Conservation (phyloP, 2,797 vertebrate genomes). For the Odontamblyopus lacepedii region DNA sequence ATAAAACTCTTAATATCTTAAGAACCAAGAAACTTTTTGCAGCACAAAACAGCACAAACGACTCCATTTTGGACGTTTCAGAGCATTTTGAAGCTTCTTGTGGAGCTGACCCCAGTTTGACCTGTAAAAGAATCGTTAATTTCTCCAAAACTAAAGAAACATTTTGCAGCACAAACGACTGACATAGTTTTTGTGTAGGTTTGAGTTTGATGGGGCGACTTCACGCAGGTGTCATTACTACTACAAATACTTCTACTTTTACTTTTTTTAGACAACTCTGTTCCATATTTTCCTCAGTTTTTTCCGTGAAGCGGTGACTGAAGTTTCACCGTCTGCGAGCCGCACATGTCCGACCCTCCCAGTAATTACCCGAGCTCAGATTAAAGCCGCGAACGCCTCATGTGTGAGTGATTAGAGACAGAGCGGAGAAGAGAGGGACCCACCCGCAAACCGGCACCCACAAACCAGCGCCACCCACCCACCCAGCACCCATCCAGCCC, state of each 20-base stretch:
- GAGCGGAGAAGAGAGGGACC: constrained; percentile 37
- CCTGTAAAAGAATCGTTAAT: too few relatives aligned
- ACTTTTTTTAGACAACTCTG: neutral
- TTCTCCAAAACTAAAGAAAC: too few relatives aligned
- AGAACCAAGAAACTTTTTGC: too few relatives aligned
- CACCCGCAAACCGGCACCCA: constrained; percentile 15
- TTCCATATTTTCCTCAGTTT: neutral
- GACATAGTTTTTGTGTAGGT: too few relatives aligned
- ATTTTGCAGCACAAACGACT: too few relatives aligned
- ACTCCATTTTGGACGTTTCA: too few relatives aligned
- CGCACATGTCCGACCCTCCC: neutral
- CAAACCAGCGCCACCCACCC: constrained; percentile 9
- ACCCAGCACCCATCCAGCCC: constrained; percentile 8
- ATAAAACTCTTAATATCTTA: too few relatives aligned
- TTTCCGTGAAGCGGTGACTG: neutral
- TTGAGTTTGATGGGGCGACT: too few relatives aligned
- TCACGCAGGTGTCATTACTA: neutral
- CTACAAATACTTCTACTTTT: neutral
- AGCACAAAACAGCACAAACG: too few relatives aligned
- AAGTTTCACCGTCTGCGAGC: neutral
- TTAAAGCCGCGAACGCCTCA: constrained; percentile 15
- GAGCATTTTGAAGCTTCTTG: too few relatives aligned
- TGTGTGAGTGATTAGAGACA: constrained; percentile 39
- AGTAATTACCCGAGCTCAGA: neutral
- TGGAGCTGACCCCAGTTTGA: too few relatives aligned